Evolutionary conservation across 2,113 vertebrate species (phyloP), one percentile per base, ranked within the genome.

Genomic region (Dicerorhinus sumatrensis): DNA sequence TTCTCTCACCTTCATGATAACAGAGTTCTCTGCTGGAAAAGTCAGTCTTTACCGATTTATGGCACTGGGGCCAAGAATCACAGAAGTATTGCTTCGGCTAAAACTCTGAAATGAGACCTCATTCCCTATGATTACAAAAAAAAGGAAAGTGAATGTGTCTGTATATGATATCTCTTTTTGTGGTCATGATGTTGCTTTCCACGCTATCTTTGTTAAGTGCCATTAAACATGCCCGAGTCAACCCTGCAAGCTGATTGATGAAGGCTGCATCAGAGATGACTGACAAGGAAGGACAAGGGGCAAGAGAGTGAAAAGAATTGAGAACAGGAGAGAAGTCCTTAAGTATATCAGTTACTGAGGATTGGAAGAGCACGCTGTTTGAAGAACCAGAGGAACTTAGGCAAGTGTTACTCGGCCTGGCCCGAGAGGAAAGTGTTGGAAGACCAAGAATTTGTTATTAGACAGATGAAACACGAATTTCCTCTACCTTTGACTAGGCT

Each of bases 1-100:
- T 97, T 98, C 76, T 96, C 86, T 96, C 81, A 72, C 86, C 89
- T 97, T 96, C 92, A 76, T 81, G 73, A 94, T 93, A 95, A 85
- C 58, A 83, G 27, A 90, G 36, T 87, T 96, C 70, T 85, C 75
- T 94, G 58, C 80, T 92, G 56, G 70, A 96, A 92, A 97, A 90
- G 89, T 88, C 36, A 25, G 65, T 81, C 84, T 97, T 96, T 96
- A 65, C 51, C 88, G 70, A 54, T 84, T 97, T 91, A 81, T 46
- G 51, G 82, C 79, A 84, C 29, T 51, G 54, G 95, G 18, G 33
- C 81, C 58, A 91, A 84, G 36, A 95, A 96, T 94, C 85, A 84
- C 70, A 92, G 93, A 95, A 94, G 87, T 90, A 84, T n/a, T 79
- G 31, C 93, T 80, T 87, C 25, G 1, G 23, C 46, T 69, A 16